Evolutionary conservation across 1,140 invertebrate species (phyloP).

Genomic region (Aphaenogaster rudis): DNA sequence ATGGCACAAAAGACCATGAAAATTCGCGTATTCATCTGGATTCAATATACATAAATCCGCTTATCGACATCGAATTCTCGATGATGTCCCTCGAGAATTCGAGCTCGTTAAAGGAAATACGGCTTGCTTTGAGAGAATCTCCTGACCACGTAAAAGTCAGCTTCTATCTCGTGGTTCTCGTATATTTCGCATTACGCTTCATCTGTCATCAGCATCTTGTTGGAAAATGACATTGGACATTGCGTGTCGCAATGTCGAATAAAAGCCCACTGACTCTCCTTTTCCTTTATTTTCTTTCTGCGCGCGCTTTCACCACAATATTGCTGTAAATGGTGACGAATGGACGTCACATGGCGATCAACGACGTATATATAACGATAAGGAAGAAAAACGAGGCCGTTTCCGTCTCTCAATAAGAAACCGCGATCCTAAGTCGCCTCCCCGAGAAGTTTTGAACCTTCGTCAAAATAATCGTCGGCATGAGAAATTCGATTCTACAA

Average conservation of each 20-base stretch:
- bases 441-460: not conserved
- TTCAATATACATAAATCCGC: constrained; percentile 46
- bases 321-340: constrained; percentile 36
- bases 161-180: not conserved
- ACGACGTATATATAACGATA: constrained; percentile 23
- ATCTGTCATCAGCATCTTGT: constrained; percentile 23
- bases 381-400: constrained; percentile 43
- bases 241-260: not conserved
- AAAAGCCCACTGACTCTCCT: not conserved
- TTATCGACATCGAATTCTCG: constrained; percentile 34
- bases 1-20: not conserved
- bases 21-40: not conserved
- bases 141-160: constrained; percentile 38
- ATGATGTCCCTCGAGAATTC: not conserved
- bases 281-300: constrained; percentile 25
- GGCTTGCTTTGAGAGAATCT: constrained; percentile 10
- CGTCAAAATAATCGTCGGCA: not conserved
- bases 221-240: constrained; percentile 12
- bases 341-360: constrained; percentile 28
- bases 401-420: not conserved
- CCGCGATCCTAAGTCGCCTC: not conserved
- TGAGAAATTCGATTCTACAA: not conserved
- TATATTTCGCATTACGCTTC: constrained; percentile 28
- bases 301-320: constrained; percentile 26
- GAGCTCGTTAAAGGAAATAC: constrained; percentile 27